Evolutionary conservation across 2,888 invertebrate genomes (phyloP).

Genomic region (Mimas tiliae): DNA sequence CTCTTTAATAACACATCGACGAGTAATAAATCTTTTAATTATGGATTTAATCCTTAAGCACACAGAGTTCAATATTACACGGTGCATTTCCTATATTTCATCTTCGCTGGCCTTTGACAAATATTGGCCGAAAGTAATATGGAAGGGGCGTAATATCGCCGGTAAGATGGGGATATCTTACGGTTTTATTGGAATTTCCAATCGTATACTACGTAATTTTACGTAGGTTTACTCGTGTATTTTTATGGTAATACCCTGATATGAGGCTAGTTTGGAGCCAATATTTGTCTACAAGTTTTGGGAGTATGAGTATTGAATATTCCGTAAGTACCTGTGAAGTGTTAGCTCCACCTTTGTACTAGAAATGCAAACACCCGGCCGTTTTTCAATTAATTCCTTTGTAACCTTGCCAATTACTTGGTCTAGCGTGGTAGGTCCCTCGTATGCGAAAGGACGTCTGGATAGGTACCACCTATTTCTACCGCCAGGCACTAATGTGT

Average conservation of each 20-base stretch:
- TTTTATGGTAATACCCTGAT: constrained; percentile 10
- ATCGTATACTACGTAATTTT: constrained; percentile 20
- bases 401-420: too few species aligned
- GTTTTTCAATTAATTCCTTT: too few species aligned
- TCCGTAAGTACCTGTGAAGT: not conserved
- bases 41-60: constrained; percentile 3
- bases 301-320: not conserved
- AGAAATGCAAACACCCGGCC: too few species aligned
- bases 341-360: too few species aligned
- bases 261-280: constrained; percentile 12
- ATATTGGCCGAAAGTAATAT: constrained; percentile 72
- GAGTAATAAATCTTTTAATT: not conserved
- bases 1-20: not conserved
- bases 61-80: constrained; percentile 13
- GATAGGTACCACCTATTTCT: too few species aligned
- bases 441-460: too few species aligned
- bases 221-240: constrained; percentile 14
- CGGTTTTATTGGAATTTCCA: constrained; percentile 58
- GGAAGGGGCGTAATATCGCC: constrained; percentile 54
- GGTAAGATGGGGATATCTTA: constrained; percentile 50
- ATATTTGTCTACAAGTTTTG: constrained; percentile 5
- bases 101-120: constrained; percentile 64
- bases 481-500: too few species aligned
- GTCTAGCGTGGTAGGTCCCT: too few species aligned
- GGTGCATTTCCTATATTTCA: constrained; percentile 19